phyloP scores from a whole-genome alignment of 1,140 invertebrate genomes.

The Eupeodes corollae region DNA sequence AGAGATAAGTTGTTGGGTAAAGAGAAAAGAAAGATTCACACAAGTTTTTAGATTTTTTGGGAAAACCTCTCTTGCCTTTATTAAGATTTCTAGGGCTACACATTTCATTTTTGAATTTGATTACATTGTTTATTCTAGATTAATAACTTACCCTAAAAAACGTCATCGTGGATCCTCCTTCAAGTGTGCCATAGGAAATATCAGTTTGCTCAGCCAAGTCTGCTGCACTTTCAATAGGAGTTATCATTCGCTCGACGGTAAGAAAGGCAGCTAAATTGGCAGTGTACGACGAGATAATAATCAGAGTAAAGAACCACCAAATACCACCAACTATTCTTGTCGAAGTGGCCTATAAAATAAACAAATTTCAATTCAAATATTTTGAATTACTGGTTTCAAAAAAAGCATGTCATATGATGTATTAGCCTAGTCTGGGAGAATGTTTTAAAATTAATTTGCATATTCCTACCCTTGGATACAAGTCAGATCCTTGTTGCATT shows the following conservation, averaged over 20 bases:
- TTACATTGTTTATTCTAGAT: slow-evolving; percentile 40
- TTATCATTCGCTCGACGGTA: slow-evolving; percentile 76
- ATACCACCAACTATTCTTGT: slow-evolving; percentile 88
- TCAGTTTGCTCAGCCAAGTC: slow-evolving; percentile 66
- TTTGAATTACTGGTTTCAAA: too few relatives aligned
- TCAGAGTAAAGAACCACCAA: slow-evolving; percentile 92
- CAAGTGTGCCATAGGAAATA: slow-evolving; percentile 74
- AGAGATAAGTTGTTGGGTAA: too few relatives aligned
- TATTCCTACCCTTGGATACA: slow-evolving; percentile 60
- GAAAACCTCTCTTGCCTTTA: too few relatives aligned
- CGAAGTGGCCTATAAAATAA: slow-evolving; percentile 72
- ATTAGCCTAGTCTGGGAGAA: slow-evolving; percentile 40
- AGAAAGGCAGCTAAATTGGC: slow-evolving; percentile 90
- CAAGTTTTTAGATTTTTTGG: too few relatives aligned
- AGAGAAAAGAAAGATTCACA: too few relatives aligned
- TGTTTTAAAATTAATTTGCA: not conserved
- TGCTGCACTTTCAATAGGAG: slow-evolving; percentile 75
- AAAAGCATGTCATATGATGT: too few relatives aligned
- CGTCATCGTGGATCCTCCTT: slow-evolving; percentile 60
- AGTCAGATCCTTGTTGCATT: slow-evolving; percentile 87
- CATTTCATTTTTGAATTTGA: not conserved
- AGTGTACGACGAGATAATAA: slow-evolving; percentile 90
- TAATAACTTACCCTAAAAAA: slow-evolving; percentile 81
- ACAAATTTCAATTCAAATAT: too few relatives aligned
- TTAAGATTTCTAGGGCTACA: too few relatives aligned